phyloP scores from a whole-genome alignment of 1,140 invertebrate species.

The Eurosta solidaginis region DNA sequence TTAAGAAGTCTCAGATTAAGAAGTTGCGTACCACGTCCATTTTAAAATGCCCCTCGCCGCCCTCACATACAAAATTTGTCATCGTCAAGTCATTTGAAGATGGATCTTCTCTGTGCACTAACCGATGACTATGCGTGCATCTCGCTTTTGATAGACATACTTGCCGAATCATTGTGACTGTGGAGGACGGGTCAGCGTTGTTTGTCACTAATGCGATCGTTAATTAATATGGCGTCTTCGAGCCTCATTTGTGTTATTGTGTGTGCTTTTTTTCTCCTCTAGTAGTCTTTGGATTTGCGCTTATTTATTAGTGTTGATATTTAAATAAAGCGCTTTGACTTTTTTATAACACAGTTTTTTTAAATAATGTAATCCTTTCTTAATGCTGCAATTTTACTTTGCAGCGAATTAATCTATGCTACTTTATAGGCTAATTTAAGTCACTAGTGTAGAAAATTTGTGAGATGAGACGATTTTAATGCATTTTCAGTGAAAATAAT shows the following conservation, averaged over 20 bases:
- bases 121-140: background rate
- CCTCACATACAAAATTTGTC: background rate
- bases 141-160: background rate
- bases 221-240: slow-evolving; percentile 19
- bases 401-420: background rate
- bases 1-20: background rate
- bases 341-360: background rate
- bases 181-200: background rate
- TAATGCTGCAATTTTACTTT: background rate
- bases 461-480: background rate
- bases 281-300: background rate
- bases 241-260: background rate
- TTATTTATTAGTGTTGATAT: background rate
- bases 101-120: background rate
- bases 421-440: background rate
- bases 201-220: background rate
- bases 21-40: background rate
- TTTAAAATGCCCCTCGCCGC: background rate
- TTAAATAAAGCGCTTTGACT: background rate
- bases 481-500: background rate
- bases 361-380: background rate
- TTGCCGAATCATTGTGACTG: no score
- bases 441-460: background rate
- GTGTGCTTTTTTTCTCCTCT: background rate
- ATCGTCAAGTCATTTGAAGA: no score